These are phyloP conservation scores for Lasioglossum zephyrum DNA, from an alignment of 2,888 invertebrate genomes.

Conservation along the genomic window DNA sequence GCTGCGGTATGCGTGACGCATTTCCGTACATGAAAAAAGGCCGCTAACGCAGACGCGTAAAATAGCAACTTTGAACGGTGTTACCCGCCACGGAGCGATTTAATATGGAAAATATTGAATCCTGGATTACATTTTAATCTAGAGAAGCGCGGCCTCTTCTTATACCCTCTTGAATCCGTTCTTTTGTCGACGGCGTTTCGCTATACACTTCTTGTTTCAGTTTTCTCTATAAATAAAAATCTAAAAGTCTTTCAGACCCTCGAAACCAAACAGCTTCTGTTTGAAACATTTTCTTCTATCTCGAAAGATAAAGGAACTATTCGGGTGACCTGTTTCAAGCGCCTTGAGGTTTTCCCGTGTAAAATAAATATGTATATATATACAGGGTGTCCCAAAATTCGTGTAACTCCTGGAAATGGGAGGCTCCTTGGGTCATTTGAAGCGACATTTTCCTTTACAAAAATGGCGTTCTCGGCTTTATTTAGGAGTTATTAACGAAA, in stretches of 20 bases:
- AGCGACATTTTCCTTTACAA: no score
- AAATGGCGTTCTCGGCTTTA: no score
- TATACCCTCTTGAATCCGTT: not conserved
- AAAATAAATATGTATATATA: not conserved
- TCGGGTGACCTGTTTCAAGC: slow-evolving; percentile 26
- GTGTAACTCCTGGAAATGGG: no score
- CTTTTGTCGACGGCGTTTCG: slow-evolving; percentile 13
- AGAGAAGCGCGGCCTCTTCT: not conserved
- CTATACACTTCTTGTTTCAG: not conserved
- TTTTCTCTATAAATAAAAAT: slow-evolving; percentile 16
- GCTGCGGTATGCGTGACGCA: no score
- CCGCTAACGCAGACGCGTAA: no score
- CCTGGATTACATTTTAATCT: slow-evolving; percentile 9
- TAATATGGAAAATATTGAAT: slow-evolving; percentile 7
- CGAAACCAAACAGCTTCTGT: slow-evolving; percentile 14
- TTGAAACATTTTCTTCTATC: slow-evolving; percentile 13
- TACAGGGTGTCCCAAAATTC: not conserved
- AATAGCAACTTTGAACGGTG: not conserved
- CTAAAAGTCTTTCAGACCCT: slow-evolving; percentile 2
- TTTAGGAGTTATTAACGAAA: no score
- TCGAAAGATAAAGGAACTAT: slow-evolving; percentile 14
- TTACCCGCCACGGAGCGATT: not conserved
- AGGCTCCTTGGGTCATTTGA: no score
- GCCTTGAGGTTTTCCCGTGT: slow-evolving; percentile 1
- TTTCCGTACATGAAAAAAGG: no score